These are phyloP conservation scores for Eriosoma lanigerum DNA, from an alignment of 1,140 invertebrate genomes.

Conservation along the genomic window DNA sequence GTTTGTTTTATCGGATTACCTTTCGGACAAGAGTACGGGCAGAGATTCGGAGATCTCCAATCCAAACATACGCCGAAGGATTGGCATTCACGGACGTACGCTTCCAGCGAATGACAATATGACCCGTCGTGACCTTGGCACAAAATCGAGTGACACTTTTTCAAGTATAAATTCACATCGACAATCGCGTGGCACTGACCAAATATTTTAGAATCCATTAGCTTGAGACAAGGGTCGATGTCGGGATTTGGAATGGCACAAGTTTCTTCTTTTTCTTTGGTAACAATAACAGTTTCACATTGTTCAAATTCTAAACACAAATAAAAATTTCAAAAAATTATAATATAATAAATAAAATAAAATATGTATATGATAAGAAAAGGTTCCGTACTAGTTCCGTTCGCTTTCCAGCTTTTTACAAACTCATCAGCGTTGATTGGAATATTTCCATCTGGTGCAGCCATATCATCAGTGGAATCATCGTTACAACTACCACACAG, in stretches of 20 bases:
- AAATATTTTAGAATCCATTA: conserved; percentile 28
- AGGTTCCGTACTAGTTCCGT: background rate
- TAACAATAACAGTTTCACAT: background rate
- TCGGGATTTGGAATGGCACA: conserved; percentile 34
- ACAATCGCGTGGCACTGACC: conserved; percentile 71
- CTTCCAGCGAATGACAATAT: conserved; percentile 67
- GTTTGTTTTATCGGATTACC: conserved; percentile 53
- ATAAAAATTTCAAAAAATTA: background rate
- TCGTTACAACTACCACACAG: conserved; percentile 78
- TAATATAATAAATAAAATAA: background rate
- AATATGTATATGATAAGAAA: background rate
- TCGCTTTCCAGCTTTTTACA: conserved; percentile 63
- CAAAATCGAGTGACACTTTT: conserved; percentile 69
- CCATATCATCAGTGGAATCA: conserved; percentile 67
- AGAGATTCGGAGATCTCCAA: conserved; percentile 68
- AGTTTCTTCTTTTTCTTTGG: conserved; percentile 1
- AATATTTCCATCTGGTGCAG: conserved; percentile 61
- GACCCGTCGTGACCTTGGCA: conserved; percentile 63
- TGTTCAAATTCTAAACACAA: conserved; percentile 13
- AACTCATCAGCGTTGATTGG: conserved; percentile 62
- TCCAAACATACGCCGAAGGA: conserved; percentile 68
- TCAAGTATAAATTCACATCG: conserved; percentile 68
- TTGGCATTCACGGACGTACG: conserved; percentile 73
- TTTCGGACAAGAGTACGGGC: conserved; percentile 64
- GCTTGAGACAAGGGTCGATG: conserved; percentile 18